Evolutionary conservation across 2,888 invertebrate genomes (phyloP), one percentile per base, ranked within the genome.

Genomic region (Taenaris catops): DNA sequence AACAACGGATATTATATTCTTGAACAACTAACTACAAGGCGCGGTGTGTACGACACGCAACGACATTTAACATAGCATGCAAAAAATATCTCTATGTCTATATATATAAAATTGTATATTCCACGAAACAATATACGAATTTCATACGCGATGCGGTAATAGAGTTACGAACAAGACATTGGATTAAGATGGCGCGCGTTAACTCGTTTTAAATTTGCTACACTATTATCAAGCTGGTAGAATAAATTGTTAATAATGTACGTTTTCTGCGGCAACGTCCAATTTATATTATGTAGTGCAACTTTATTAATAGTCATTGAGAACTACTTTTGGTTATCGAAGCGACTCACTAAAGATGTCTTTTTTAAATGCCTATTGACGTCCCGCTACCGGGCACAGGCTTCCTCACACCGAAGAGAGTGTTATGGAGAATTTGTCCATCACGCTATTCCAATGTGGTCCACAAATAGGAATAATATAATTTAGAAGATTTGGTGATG

Each of bases 1-100:
- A 42, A 45, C 42, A 48, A 23, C 49, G 53, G 46, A 55, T 58
- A 58, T 57, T 55, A 55, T 58, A 57, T 53, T 53, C 56, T 53
- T 48, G 50, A 46, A 48, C 33, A 57, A 34, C 27, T 38, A n/a
- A n/a, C n/a, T n/a, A n/a, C 27, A 23, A 31, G 29, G 19, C 19
- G 31, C 11, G 25, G 25, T 21, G 8, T 16, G 16, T 17, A 34
- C 25, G 16, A 9, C 8, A 2, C 6, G 8, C 25, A 25, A 21
- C 25, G 3, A 25, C 6, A 6, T 7, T 7, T 2, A n/a, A 9
- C 14, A 11, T 4, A 3, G 4, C 31, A 37, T 8, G 5, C 8
- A 1, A 31, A 4, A 10, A 16, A 31, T 10, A 25, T 10, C 29
- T 25, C 1, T 31, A 31, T 19, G 6, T 5, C 5, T 2, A 16